Conservation (phyloP, 2,113 vertebrate species). For the Raja brachyura region DNA sequence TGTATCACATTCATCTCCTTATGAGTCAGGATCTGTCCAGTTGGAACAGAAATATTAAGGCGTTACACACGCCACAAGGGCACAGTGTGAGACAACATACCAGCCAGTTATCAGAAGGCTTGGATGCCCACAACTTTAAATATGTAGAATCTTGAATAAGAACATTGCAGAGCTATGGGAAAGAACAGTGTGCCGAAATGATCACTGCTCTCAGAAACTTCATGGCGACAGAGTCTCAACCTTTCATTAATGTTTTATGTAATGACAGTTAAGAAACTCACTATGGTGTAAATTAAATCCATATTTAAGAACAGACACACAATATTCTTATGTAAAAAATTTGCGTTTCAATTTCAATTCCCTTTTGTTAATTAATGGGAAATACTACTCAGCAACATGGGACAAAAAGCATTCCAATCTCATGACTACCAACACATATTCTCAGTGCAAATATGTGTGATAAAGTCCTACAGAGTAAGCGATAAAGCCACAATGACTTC, state of each 20-base stretch:
- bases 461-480: background rate
- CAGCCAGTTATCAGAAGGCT: background rate
- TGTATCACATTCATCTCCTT: background rate
- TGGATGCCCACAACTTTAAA: background rate
- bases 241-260: background rate
- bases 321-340: background rate
- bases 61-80: background rate
- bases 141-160: background rate
- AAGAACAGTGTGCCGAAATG: background rate
- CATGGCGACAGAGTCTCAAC: too few relatives aligned
- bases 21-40: background rate
- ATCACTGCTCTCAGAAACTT: background rate
- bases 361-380: background rate
- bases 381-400: background rate
- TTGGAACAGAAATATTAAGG: background rate
- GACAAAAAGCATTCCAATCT: slow-evolving; percentile 12
- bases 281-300: background rate
- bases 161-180: background rate
- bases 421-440: background rate
- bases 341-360: slow-evolving; percentile 19
- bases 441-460: background rate
- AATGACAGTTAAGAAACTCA: background rate
- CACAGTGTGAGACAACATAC: background rate
- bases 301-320: background rate
- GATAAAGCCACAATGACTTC: slow-evolving; percentile 24